Evolutionary conservation across 2,888 invertebrate genomes (phyloP).

Genomic region (Mythimna pallens): DNA sequence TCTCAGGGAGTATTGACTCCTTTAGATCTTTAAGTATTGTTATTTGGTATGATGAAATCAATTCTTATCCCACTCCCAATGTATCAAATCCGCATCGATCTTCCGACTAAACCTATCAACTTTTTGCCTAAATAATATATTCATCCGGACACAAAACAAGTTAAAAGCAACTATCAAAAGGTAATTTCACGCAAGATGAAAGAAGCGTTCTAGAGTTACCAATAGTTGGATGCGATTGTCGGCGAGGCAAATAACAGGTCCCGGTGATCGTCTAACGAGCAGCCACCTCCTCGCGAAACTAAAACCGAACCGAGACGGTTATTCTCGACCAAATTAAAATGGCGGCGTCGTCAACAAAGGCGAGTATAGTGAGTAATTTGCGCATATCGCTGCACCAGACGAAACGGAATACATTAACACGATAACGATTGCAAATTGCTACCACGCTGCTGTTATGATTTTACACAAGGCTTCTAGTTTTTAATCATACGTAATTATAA

Average conservation of each 20-base stretch:
- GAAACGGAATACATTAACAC: constrained; percentile 64
- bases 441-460: constrained; percentile 39
- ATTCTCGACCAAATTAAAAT: constrained; percentile 78
- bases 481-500: constrained; percentile 35
- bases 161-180: constrained; percentile 71
- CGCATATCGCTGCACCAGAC: constrained; percentile 67
- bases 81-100: constrained; percentile 41
- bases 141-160: constrained; percentile 61
- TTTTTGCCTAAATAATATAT: constrained; percentile 64
- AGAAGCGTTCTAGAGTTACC: constrained; percentile 77
- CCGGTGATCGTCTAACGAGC: constrained; percentile 66
- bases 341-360: constrained; percentile 77
- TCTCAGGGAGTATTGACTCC: constrained; percentile 17
- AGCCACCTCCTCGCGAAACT: constrained; percentile 65
- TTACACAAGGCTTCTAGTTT: constrained; percentile 30
- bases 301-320: constrained; percentile 66
- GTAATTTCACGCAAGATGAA: constrained; percentile 80
- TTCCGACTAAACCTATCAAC: constrained; percentile 49
- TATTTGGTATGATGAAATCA: constrained; percentile 17
- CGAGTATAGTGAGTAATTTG: constrained; percentile 66
- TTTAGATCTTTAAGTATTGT: constrained; percentile 14
- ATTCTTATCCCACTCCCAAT: constrained; percentile 21
- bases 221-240: constrained; percentile 70
- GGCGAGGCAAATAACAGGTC: constrained; percentile 69
- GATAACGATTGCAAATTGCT: constrained; percentile 69